A percentile compares a stretch with the other conserved stretches of the same genome.
Conservation (phyloP, 2,888 invertebrate species). For the Metallyticus violacea region DNA sequence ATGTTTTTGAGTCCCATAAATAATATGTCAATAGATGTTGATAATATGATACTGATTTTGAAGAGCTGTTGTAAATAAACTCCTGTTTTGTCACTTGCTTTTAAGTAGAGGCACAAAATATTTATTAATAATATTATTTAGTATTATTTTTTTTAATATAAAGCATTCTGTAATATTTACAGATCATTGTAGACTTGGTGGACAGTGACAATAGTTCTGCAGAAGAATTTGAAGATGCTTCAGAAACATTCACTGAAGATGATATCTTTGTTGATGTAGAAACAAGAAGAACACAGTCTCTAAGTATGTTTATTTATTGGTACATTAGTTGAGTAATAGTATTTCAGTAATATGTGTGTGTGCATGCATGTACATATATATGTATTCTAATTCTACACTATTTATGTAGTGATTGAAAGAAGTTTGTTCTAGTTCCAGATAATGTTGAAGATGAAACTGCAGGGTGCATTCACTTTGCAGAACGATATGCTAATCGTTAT, state of each 20-base stretch:
- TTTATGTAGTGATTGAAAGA: not conserved
- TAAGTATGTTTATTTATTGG: slow-evolving; percentile 61
- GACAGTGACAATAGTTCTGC: slow-evolving; percentile 71
- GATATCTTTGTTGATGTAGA: slow-evolving; percentile 81
- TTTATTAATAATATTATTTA: too few species aligned
- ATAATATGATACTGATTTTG: too few species aligned
- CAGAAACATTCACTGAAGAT: slow-evolving; percentile 81
- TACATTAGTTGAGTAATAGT: not conserved
- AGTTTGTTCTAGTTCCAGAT: slow-evolving; percentile 69
- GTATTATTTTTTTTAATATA: too few species aligned
- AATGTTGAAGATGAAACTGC: slow-evolving; percentile 79
- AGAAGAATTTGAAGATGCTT: slow-evolving; percentile 84
- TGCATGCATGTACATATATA: too few species aligned
- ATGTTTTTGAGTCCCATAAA: too few species aligned
- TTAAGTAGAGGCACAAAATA: too few species aligned
- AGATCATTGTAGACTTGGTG: slow-evolving; percentile 64
- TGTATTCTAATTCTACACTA: too few species aligned
- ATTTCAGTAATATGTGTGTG: not conserved
- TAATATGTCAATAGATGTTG: too few species aligned
- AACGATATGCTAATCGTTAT: slow-evolving; percentile 81
- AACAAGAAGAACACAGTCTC: slow-evolving; percentile 67
- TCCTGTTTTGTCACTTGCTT: too few species aligned
- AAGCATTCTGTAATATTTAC: slow-evolving; percentile 36
- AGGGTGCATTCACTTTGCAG: slow-evolving; percentile 82
- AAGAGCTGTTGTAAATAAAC: too few species aligned